Base-by-base conservation (phyloP, 1,140 invertebrate species). In the Scaptomyza pallida region DNA sequence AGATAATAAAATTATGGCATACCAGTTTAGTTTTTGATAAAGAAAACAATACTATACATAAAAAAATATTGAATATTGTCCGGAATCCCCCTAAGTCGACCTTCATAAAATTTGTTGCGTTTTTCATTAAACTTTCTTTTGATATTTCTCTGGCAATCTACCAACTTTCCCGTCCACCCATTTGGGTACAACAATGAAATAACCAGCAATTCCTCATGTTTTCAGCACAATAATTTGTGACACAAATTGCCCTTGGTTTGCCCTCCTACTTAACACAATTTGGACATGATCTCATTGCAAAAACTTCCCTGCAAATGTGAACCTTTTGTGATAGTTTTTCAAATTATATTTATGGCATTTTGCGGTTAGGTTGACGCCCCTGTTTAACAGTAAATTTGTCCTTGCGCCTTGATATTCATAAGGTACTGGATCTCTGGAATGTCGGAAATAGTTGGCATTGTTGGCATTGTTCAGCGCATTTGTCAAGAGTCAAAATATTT, bases 401-500 rank as follows among this genome's bases (percentile, higher is more conserved):
- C 17, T 37, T 61, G 69, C 35, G 33, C 23, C 15, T 57, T 43
- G 21, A 23, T 26, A 43, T 56, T 26, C 40, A 43, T 30, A 43
- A 43, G 48, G 37, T 51, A 33, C 35, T 52, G 37, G 10, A 12
- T 30, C 19, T 6, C 40, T 55, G 9, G 41, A 12, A 30, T 47
- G 44, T n/a, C 30, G 40, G 13, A 44, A 30, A 26, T 63, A 45
- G 41, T 33, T 71, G 60, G 52, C 55, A 64, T 56, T 72, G 51
- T 61, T 37, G 45, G 54, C 62, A 81, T 81, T 81, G 73, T 81
- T 59, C 40, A 3, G 52, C 59, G 75, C 69, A 77, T 86, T 86
- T 88, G 82, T 88, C 82, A 78, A 76, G 63, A 86, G 83, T 88
- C 82, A 88, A 88, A 88, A 88, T 88, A 88, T 88, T 88, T 88